Conservation (phyloP, 2,888 invertebrate species). For the Microctonus aethiopoides region DNA sequence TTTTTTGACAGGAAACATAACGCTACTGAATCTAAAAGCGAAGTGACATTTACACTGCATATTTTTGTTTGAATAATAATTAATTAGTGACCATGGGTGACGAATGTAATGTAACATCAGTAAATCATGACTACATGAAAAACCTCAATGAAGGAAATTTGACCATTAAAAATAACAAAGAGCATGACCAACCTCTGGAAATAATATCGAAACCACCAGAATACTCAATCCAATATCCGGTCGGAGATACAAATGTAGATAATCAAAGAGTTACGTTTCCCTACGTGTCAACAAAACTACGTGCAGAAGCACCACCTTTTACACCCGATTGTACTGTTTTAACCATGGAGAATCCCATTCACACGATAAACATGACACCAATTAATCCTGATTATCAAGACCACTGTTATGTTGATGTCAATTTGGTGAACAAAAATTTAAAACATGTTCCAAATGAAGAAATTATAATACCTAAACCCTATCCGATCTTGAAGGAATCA, state of each 20-base stretch:
- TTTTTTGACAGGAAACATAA: too few relatives aligned
- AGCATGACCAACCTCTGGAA: background rate
- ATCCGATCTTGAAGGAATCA: background rate
- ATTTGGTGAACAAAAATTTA: slow-evolving; percentile 27
- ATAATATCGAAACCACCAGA: background rate
- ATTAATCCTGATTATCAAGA: slow-evolving; percentile 37
- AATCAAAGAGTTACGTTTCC: slow-evolving; percentile 30
- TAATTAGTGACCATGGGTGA: slow-evolving; percentile 42
- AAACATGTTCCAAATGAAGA: background rate
- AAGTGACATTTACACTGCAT: too few relatives aligned
- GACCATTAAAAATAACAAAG: slow-evolving; percentile 29
- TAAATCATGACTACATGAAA: slow-evolving; percentile 9
- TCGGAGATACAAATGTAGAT: background rate
- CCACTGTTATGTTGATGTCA: slow-evolving; percentile 45
- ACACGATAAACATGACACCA: slow-evolving; percentile 4
- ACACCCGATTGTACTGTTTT: slow-evolving; percentile 44
- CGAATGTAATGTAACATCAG: slow-evolving; percentile 41
- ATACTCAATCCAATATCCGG: background rate
- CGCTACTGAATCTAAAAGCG: too few relatives aligned
- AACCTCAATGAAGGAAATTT: slow-evolving; percentile 36
- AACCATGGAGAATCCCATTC: slow-evolving; percentile 23
- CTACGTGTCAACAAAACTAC: slow-evolving; percentile 47
- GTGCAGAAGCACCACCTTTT: slow-evolving; percentile 52
- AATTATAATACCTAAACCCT: background rate
- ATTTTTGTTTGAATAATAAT: background rate